Conservation (phyloP, 2,113 vertebrate genomes). For the Cheilinus undulatus region DNA sequence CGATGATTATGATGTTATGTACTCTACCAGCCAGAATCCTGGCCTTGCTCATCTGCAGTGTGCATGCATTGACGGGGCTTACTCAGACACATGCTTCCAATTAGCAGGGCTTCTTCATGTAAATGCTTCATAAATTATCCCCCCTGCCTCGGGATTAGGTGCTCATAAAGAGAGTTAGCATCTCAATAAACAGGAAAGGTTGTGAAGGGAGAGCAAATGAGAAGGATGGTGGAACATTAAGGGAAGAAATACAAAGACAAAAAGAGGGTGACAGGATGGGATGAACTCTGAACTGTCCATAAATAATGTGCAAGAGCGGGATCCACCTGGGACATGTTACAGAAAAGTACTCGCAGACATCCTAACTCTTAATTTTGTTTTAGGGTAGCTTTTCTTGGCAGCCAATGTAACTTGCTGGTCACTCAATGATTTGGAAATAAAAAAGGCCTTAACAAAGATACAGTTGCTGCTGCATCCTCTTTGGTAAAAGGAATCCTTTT, state of each 20-base stretch:
- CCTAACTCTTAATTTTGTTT: conserved; percentile 15
- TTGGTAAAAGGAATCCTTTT: too few relatives aligned
- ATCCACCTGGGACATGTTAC: too few relatives aligned
- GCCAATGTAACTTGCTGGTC: conserved; percentile 5
- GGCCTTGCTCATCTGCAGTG: conserved; percentile 88
- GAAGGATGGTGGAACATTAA: conserved; percentile 76
- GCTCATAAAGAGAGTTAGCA: conserved; percentile 98
- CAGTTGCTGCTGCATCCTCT: too few relatives aligned
- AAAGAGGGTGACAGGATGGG: conserved; percentile 21
- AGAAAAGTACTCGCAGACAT: conserved; percentile 15
- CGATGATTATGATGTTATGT: conserved; percentile 53
- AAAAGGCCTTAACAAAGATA: neutral
- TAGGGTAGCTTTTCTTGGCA: neutral
- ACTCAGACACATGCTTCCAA: conserved; percentile 99
- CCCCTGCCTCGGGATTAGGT: conserved; percentile 95
- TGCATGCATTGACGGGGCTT: conserved; percentile 90
- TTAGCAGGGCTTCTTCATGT: conserved; percentile 99
- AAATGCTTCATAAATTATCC: conserved; percentile 99
- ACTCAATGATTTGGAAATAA: neutral
- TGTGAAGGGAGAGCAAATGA: conserved; percentile 89
- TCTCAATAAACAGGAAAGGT: conserved; percentile 95
- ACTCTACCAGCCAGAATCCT: conserved; percentile 41
- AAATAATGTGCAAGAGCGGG: too few relatives aligned
- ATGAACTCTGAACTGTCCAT: conserved; percentile 7
- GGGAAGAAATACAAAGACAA: neutral